A percentile compares a stretch with the other conserved stretches of the same genome.
Evolutionary conservation across 2,888 invertebrate species (phyloP).

Genomic region (Apamea anceps): DNA sequence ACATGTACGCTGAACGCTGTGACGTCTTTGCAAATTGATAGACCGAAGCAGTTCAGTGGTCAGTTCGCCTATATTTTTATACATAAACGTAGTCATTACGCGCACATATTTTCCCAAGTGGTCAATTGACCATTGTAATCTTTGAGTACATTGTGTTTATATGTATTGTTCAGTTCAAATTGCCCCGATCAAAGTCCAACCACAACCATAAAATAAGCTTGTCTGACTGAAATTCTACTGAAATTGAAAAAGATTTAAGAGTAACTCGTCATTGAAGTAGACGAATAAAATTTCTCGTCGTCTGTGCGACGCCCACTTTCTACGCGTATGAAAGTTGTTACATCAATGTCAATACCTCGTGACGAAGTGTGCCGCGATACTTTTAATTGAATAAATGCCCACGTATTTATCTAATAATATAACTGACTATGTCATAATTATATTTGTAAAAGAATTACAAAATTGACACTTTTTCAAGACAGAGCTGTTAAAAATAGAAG

Average conservation of each 20-base stretch:
- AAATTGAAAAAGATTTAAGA: slow-evolving; percentile 56
- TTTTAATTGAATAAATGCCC: slow-evolving; percentile 12
- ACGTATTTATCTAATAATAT: neutral
- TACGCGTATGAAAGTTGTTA: slow-evolving; percentile 42
- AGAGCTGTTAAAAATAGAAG: neutral
- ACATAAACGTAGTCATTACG: slow-evolving; percentile 45
- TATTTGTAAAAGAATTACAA: neutral
- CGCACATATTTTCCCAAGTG: slow-evolving; percentile 66
- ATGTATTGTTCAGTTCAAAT: slow-evolving; percentile 62
- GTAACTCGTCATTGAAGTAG: slow-evolving; percentile 22
- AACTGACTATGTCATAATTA: neutral
- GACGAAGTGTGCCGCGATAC: slow-evolving; percentile 2
- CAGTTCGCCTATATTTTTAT: slow-evolving; percentile 26
- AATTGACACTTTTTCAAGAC: neutral
- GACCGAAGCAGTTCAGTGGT: neutral
- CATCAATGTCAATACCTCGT: slow-evolving; percentile 7
- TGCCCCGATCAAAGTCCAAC: slow-evolving; percentile 70
- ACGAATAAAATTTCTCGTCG: slow-evolving; percentile 28
- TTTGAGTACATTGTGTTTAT: slow-evolving; percentile 60
- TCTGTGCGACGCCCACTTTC: slow-evolving; percentile 40
- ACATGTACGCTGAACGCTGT: neutral
- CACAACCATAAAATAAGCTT: slow-evolving; percentile 66
- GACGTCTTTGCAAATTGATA: slow-evolving; percentile 4
- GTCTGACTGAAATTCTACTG: slow-evolving; percentile 55
- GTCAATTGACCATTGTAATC: slow-evolving; percentile 65